These are phyloP conservation scores for Campopleginae sp. DNA, from an alignment of 2,888 invertebrate species.

Conservation along the genomic window DNA sequence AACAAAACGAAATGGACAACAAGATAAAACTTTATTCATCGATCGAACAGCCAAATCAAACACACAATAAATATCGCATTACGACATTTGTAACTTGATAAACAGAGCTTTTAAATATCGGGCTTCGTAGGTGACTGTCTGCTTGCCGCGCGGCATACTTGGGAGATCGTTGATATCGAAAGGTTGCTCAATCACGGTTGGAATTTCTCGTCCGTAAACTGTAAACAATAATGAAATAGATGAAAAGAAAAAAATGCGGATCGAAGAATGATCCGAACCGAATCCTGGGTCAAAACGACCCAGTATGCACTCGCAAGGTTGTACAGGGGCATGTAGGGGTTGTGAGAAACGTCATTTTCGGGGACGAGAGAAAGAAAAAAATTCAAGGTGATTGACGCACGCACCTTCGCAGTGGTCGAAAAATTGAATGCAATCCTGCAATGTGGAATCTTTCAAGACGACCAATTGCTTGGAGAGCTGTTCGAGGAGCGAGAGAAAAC, in stretches of 20 bases:
- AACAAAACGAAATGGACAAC: background rate
- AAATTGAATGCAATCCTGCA: conserved; percentile 95
- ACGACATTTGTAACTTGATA: conserved; percentile 87
- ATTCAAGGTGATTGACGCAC: background rate
- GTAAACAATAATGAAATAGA: conserved; percentile 75
- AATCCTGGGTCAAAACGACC: too few species aligned
- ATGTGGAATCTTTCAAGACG: conserved; percentile 93
- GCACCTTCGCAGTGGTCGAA: conserved; percentile 94
- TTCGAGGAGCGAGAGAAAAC: conserved; percentile 96
- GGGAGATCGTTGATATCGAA: conserved; percentile 90
- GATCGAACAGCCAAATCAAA: background rate
- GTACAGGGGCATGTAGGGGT: too few species aligned
- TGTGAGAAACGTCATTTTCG: too few species aligned
- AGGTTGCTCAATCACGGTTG: conserved; percentile 93
- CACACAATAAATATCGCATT: conserved; percentile 44
- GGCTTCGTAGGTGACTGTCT: conserved; percentile 96
- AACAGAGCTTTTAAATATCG: conserved; percentile 93
- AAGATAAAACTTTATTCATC: background rate
- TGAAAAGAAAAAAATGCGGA: background rate
- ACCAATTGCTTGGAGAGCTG: conserved; percentile 96
- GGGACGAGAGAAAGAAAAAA: background rate
- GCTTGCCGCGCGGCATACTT: conserved; percentile 90
- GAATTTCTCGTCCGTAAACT: conserved; percentile 94
- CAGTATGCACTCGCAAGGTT: too few species aligned
- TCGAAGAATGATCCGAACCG: background rate